phyloP scores from a whole-genome alignment of 2,797 vertebrate species.

The Sparidentex hasta region DNA sequence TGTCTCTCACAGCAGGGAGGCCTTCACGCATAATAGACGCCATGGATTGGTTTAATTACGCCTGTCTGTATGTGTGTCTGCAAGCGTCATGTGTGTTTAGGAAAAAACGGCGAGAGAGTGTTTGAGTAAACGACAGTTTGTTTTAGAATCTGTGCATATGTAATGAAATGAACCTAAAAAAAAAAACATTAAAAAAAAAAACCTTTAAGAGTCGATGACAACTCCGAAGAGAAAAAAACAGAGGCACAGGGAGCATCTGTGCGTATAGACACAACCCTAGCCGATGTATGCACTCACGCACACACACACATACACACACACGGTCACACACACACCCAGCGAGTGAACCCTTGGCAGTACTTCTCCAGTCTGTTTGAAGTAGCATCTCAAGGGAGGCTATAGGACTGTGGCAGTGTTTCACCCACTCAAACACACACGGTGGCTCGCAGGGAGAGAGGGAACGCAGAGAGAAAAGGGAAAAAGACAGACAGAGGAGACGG shows the following conservation, averaged over 20 bases:
- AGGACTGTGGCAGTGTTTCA: slow-evolving; percentile 75
- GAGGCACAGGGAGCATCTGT: slow-evolving; percentile 40
- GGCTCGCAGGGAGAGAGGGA: slow-evolving; percentile 60
- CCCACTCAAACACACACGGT: slow-evolving; percentile 71
- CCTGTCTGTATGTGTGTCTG: slow-evolving; percentile 44
- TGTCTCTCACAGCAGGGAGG: slow-evolving; percentile 72
- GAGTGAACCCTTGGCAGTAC: slow-evolving; percentile 83
- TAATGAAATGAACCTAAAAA: slow-evolving; percentile 31
- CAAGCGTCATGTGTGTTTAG: slow-evolving; percentile 40
- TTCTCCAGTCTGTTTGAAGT: slow-evolving; percentile 92
- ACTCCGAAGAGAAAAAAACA: neutral
- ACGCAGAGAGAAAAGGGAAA: slow-evolving; percentile 41
- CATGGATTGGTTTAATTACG: slow-evolving; percentile 76
- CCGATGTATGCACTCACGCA: slow-evolving; percentile 21
- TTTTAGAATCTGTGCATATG: slow-evolving; percentile 34
- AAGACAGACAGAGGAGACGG: slow-evolving; percentile 61
- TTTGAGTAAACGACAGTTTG: slow-evolving; percentile 49
- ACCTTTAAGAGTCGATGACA: slow-evolving; percentile 25
- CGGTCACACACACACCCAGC: slow-evolving; percentile 42
- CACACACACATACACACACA: slow-evolving; percentile 23
- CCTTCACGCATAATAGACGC: slow-evolving; percentile 69
- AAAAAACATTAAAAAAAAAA: neutral
- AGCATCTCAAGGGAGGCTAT: slow-evolving; percentile 82
- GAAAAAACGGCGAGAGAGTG: slow-evolving; percentile 11
- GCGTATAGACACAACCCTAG: slow-evolving; percentile 39